Evolutionary conservation across 2,113 vertebrate genomes (phyloP), one percentile per base, ranked within the genome.

Genomic region (Salminus brasiliensis): DNA sequence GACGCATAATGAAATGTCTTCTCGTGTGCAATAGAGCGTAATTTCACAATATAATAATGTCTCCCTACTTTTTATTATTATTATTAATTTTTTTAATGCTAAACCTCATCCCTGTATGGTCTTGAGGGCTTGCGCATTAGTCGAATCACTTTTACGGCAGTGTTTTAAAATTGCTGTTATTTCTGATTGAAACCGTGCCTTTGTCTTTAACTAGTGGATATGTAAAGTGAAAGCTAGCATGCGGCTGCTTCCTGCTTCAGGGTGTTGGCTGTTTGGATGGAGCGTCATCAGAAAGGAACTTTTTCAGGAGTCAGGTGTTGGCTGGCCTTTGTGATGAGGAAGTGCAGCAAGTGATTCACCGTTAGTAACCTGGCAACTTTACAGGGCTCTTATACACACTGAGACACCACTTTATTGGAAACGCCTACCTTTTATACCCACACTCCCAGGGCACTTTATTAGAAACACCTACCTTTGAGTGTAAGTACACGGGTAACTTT

Each of bases 271-370:
- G 4, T 68, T 62, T 52, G 5, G 34, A n/a, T 21, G 27, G 11
- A 29, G 10, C n/a, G 52, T 55, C 52, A 55, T 55, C 52, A 23
- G n/a, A 39, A 57, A 70, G 67, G 57, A 55, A 78, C 76, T 34
- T 27, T n/a, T 72, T 27, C 41, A 79, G 55, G 76, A 62, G 63
- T 49, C 76, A 72, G 57, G 76, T 79, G 68, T 72, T 79, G 32
- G 39, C 49, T 49, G 53, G 16, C 76, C 76, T 79, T 72, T 71
- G 77, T 30, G 29, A 53, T 21, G 32, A 76, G 75, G 49, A 69
- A 77, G 57, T 25, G n/a, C n/a, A 25, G 62, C 65, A 49, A 3
- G 15, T 63, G 68, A 79, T 55, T 71, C 76, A 79, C 52, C 25
- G 49, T 71, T 59, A 21, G 53, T 45, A 27, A 39, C 41, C 29